Evolutionary conservation across 2,888 invertebrate genomes (phyloP), one percentile per base, ranked within the genome.

Genomic region (Gryllus longicercus): DNA sequence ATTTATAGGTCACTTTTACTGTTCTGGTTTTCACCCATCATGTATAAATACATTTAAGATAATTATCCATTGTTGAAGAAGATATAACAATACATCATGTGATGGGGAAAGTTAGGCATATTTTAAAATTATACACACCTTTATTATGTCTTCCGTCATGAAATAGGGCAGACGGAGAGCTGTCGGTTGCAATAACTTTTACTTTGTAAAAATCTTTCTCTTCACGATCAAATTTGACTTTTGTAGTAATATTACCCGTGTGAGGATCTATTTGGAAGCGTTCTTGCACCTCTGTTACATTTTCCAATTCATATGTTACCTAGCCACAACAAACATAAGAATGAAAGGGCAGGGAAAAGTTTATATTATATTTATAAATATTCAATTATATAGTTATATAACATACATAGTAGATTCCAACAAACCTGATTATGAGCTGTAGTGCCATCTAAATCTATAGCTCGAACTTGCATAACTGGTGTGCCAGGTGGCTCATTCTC

Each of bases 171-270:
- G 97, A 97, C 3, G 95, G 94, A 0, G 95, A 94, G 85, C 95
- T 96, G 86, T 99, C 99, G 38, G 92, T 93, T 0, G 97, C 98
- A 84, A 94, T 93, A 8, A 98, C 95, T 86, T 95, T 95, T 8
- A 99, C 93, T 85, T 95, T 95, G 86, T 97, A 98, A 80, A 93
- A 93, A 85, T 94, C 94, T 78, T 93, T 90, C 81, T 90, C 88
- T 89, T 98, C 98, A 79, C 98, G 91, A 87, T 98, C 97, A 86
- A 98, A 97, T 82, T 89, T 90, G 79, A 91, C 91, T 51, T 91
- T 87, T 0, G 97, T 95, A 0, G 94, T 96, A 51, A 98, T 96
- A 84, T 95, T 94, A 11, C 98, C 98, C 16, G 95, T 96, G n/a
- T 91, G 85, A 8, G 90, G 88, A 86, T 98, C 95, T 80, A 98